A percentile compares a stretch with the other conserved stretches of the same genome.
Evolutionary conservation across 2,888 invertebrate species (phyloP).

Genomic region (Drosophila antonietae): DNA sequence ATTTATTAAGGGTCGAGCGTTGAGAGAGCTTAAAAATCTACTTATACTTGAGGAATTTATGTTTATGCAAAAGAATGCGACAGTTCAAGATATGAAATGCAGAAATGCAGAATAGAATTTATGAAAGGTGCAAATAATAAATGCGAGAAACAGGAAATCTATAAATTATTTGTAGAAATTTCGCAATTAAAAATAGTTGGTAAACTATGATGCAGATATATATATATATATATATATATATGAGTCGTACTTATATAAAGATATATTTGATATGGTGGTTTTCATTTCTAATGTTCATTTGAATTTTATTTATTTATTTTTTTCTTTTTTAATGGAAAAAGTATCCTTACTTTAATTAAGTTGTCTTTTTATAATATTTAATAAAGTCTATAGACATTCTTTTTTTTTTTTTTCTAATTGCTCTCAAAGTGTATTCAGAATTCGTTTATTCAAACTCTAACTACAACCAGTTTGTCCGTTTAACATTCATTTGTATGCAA

Average conservation of each 20-base stretch:
- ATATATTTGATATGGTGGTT: background rate
- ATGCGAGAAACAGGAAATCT: background rate
- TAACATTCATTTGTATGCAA: conserved; percentile 51
- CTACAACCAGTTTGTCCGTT: background rate
- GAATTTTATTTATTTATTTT: too few species aligned
- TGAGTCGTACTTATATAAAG: background rate
- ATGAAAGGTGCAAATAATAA: background rate
- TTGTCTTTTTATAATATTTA: background rate
- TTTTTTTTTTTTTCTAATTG: too few species aligned
- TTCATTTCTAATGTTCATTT: background rate
- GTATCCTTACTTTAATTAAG: too few species aligned
- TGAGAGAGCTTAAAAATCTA: background rate
- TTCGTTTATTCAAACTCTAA: background rate
- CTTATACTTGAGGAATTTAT: background rate
- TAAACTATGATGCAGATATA: background rate
- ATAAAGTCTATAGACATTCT: too few species aligned
- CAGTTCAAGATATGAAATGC: conserved; percentile 10
- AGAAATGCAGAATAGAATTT: background rate
- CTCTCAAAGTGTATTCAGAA: conserved; percentile 5
- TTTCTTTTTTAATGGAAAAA: too few species aligned
- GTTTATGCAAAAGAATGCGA: conserved; percentile 8
- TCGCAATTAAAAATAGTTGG: conserved; percentile 3
- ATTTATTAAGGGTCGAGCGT: background rate
- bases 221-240: background rate
- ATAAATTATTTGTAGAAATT: conserved; percentile 4